These are phyloP conservation scores for Ectobius pallidus DNA, from an alignment of 2,888 invertebrate species.

Conservation along the genomic window DNA sequence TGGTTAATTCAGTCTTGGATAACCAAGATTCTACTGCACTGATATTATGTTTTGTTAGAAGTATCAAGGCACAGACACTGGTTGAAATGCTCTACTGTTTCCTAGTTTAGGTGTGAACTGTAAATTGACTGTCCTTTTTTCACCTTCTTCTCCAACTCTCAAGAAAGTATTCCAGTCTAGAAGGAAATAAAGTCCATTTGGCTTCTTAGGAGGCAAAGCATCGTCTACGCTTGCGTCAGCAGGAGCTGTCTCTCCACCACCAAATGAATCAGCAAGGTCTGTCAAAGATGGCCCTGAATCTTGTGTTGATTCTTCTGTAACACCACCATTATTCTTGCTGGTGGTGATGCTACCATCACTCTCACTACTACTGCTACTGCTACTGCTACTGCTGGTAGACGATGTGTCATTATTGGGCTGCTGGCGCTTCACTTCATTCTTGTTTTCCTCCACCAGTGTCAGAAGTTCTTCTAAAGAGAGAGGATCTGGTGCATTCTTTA, in stretches of 20 bases:
- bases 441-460: constrained; percentile 52
- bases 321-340: too few relatives aligned
- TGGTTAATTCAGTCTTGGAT: too few relatives aligned
- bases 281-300: constrained; percentile 59
- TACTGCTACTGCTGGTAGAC: background rate
- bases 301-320: background rate
- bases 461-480: constrained; percentile 53
- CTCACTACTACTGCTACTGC: background rate
- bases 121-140: constrained; percentile 71
- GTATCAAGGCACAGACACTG: constrained; percentile 73
- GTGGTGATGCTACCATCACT: constrained; percentile 31
- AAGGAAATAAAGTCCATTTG: constrained; percentile 83
- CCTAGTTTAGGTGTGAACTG: constrained; percentile 82
- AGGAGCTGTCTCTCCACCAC: constrained; percentile 59
- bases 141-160: constrained; percentile 75
- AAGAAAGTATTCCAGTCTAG: constrained; percentile 87
- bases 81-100: constrained; percentile 77
- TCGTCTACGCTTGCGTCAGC: constrained; percentile 54
- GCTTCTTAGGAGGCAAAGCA: constrained; percentile 59
- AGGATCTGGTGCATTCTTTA: constrained; percentile 54
- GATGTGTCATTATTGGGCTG: constrained; percentile 48
- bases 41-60: too few relatives aligned
- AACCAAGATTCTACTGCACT: too few relatives aligned
- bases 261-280: constrained; percentile 80
- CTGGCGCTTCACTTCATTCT: constrained; percentile 61